Evolutionary conservation across 2,888 invertebrate species (phyloP).

Genomic region (Eurytoma adleriae): DNA sequence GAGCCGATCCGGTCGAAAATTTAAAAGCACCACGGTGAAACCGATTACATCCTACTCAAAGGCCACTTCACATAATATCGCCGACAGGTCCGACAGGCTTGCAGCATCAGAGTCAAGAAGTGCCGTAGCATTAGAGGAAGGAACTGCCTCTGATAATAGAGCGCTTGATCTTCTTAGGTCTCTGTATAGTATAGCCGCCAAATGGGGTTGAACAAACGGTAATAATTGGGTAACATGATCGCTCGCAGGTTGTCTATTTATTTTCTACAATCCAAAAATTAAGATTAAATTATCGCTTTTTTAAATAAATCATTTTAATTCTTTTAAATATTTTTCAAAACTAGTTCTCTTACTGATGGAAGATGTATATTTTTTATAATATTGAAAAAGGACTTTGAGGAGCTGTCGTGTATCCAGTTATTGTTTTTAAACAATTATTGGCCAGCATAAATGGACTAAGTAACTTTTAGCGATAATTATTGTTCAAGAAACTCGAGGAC

Average conservation of each 20-base stretch:
- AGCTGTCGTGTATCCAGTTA: slow-evolving; percentile 30
- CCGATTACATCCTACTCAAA: slow-evolving; percentile 63
- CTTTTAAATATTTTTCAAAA: background rate
- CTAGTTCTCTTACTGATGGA: background rate
- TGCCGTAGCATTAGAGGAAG: slow-evolving; percentile 71
- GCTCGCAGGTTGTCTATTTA: slow-evolving; percentile 19
- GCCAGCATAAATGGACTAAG: slow-evolving; percentile 55
- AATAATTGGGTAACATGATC: slow-evolving; percentile 46
- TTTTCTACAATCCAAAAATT: slow-evolving; percentile 1
- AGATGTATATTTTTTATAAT: background rate
- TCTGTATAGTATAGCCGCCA: slow-evolving; percentile 89
- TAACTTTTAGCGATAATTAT: slow-evolving; percentile 55
- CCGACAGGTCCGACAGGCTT: slow-evolving; percentile 67
- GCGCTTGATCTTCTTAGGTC: slow-evolving; percentile 90
- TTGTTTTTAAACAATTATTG: slow-evolving; percentile 41
- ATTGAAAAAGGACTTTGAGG: background rate
- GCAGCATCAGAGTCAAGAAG: slow-evolving; percentile 71
- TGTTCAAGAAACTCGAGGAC: slow-evolving; percentile 47
- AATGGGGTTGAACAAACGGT: slow-evolving; percentile 81
- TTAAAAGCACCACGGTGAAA: slow-evolving; percentile 69
- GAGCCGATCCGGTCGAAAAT: slow-evolving; percentile 69
- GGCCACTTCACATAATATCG: slow-evolving; percentile 56
- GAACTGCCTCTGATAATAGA: slow-evolving; percentile 82
- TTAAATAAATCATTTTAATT: background rate
- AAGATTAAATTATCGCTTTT: background rate